These are phyloP conservation scores for Meleagris gallopavo DNA, from an alignment of 2,113 vertebrate genomes.

Conservation along the genomic window DNA sequence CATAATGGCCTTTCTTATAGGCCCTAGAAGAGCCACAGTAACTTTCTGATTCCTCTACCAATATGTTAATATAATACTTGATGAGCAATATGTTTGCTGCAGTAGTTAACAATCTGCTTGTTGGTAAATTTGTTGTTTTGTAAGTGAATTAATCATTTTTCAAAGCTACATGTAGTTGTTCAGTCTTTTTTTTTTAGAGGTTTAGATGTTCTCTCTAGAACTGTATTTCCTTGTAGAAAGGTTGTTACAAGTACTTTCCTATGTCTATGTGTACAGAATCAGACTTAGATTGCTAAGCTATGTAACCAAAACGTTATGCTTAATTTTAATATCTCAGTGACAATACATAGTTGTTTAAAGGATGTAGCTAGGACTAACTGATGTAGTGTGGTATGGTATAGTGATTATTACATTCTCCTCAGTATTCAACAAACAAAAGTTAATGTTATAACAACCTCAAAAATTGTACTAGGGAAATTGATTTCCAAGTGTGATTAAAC, in stretches of 20 bases:
- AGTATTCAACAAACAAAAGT: background rate
- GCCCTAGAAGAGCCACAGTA: background rate
- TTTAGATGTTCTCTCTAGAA: background rate
- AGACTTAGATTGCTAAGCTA: background rate
- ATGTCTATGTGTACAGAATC: background rate
- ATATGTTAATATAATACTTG: background rate
- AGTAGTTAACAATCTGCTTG: background rate
- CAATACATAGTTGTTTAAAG: background rate
- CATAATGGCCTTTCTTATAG: background rate
- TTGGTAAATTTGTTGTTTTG: background rate
- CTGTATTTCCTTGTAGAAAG: background rate
- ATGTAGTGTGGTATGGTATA: background rate
- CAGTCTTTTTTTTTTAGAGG: background rate
- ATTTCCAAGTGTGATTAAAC: background rate
- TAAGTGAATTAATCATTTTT: background rate
- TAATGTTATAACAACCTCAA: background rate
- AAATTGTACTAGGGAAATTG: accelerated
- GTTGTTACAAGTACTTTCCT: background rate
- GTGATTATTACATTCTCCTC: background rate
- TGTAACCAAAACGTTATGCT: background rate
- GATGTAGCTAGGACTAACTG: background rate
- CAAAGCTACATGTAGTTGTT: background rate
- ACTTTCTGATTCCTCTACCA: background rate
- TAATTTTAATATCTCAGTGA: background rate
- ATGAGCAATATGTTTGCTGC: background rate